Evolutionary conservation across 2,113 vertebrate genomes (phyloP), one percentile per base, ranked within the genome.

Genomic region (Larimichthys crocea): DNA sequence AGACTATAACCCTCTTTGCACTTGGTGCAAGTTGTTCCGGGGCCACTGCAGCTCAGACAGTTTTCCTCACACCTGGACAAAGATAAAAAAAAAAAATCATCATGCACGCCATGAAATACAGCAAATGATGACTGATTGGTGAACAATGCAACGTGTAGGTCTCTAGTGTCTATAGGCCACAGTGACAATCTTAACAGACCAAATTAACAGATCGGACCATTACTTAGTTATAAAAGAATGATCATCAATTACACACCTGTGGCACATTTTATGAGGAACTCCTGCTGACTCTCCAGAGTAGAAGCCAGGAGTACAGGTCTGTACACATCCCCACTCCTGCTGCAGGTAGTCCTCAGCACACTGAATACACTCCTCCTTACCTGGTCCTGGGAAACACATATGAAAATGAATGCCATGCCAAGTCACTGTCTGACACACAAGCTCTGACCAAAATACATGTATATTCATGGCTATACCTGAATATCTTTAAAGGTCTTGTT

Each of bases 241-340:
- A 40, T 40, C 35, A 40, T 40, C 44, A n/a, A 55, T 35, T 1
- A 40, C 20, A 0, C 92, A 98, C 97, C 95, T 97, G 84, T 94
- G 94, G 84, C 97, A 99, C 90, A 97, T 96, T 88, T 88, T 95
- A 82, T 96, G 95, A n/a, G 94, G 94, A 48, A 96, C 87, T 61
- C 95, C 96, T 0, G 93, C 92, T 79, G 94, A 90, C 61, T 96
- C 88, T 0, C 94, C 94, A 0, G 95, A 87, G 82, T 97, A 98
- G 92, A 95, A 97, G 9, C 97, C 97, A 52, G 95, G 94, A 0
- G 86, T 81, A 44, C 97, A 99, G 57, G 90, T 5, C 0, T 92
- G 88, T 65, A 98, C 95, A 2, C 97, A 99, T 62, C n/a, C 92
- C 97, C 97, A 97, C 76, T 97, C 96, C 76, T 95, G 93, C 78